Conservation (phyloP, 1,140 invertebrate species). For the Rhagoletis pomonella region DNA sequence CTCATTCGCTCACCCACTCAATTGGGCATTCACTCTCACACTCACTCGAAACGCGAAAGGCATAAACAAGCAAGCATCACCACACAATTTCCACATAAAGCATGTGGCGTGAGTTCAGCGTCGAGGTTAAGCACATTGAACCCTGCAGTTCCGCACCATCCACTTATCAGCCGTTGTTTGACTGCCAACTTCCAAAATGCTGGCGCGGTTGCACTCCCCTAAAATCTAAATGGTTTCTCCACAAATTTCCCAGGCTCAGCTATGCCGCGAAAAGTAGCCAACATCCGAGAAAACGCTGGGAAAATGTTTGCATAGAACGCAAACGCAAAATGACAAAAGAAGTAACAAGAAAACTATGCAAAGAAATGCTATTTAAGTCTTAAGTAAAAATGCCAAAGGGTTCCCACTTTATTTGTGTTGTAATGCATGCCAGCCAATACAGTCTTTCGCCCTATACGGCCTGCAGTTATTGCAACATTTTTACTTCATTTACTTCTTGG, state of each 20-base stretch:
- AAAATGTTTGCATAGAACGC: constrained; percentile 13
- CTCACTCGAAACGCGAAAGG: not conserved
- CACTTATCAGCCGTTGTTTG: not conserved
- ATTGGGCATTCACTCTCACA: too few species aligned
- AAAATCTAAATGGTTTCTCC: not conserved
- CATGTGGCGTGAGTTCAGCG: constrained; percentile 41
- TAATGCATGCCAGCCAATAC: not conserved
- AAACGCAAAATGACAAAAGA: not conserved
- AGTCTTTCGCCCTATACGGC: not conserved
- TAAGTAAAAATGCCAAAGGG: not conserved
- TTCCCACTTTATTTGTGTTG: not conserved
- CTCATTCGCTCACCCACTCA: too few species aligned
- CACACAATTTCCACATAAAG: too few species aligned
- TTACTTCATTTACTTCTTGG: not conserved
- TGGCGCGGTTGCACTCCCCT: not conserved
- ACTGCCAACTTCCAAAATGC: not conserved
- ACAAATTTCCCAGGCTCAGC: constrained; percentile 16
- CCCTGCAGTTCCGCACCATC: not conserved
- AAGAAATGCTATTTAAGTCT: not conserved
- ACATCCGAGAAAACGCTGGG: not conserved
- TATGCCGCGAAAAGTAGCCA: too few species aligned
- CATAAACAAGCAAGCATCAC: not conserved
- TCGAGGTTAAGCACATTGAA: constrained; percentile 26
- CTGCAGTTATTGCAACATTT: not conserved
- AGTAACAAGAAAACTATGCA: not conserved